phyloP scores from a whole-genome alignment of 1,140 invertebrate species.

The Caenorhabditis inopinata region DNA sequence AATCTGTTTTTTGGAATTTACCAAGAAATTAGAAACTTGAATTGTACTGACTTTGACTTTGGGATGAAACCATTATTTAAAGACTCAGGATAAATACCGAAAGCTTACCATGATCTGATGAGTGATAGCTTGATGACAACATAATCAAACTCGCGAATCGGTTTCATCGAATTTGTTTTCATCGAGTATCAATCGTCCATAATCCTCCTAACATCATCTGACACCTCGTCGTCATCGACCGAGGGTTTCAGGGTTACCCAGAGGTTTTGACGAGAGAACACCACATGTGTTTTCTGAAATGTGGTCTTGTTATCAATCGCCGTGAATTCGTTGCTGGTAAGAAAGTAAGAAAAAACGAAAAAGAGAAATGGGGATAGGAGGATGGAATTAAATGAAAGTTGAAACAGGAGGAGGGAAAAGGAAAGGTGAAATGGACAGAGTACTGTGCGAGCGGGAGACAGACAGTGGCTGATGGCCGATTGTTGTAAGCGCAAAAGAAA shows the following conservation, averaged over 20 bases:
- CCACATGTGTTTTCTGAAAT: neutral
- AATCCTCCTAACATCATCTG: neutral
- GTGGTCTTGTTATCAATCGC: too few relatives aligned
- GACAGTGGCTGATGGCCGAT: neutral
- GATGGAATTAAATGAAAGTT: neutral
- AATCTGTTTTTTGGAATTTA: too few relatives aligned
- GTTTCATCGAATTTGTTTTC: too few relatives aligned
- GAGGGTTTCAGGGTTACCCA: conserved; percentile 6
- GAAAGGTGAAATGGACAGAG: conserved; percentile 22
- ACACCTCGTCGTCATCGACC: neutral
- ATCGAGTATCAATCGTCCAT: too few relatives aligned
- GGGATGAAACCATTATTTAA: too few relatives aligned
- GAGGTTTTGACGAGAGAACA: neutral
- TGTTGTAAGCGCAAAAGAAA: neutral
- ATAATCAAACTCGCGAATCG: too few relatives aligned
- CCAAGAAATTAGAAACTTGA: too few relatives aligned
- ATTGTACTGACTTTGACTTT: too few relatives aligned
- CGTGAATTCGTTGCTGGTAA: too few relatives aligned
- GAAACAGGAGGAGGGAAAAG: neutral
- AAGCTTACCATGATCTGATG: too few relatives aligned
- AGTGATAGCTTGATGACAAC: too few relatives aligned
- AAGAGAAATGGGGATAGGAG: neutral
- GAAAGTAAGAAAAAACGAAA: neutral
- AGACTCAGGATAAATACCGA: too few relatives aligned
- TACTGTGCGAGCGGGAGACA: neutral